These are phyloP conservation scores for Sphenodon punctatus DNA, from an alignment of 2,797 vertebrate species.

Conservation along the genomic window DNA sequence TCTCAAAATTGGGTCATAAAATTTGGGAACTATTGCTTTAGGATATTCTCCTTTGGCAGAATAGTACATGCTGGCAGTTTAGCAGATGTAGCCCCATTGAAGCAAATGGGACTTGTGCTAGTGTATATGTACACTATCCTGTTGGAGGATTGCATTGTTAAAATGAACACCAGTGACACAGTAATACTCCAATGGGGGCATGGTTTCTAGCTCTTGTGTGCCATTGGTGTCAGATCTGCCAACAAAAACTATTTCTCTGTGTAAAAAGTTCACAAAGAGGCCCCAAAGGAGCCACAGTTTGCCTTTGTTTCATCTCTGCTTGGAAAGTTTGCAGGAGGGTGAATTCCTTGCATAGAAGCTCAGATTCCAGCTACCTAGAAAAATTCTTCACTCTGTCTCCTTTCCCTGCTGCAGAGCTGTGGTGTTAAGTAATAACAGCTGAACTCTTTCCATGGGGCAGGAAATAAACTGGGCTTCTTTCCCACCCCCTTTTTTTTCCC, in stretches of 20 bases:
- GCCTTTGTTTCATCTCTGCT: conserved; percentile 47
- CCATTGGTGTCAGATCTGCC: conserved; percentile 2
- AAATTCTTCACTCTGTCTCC: conserved; percentile 39
- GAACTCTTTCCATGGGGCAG: conserved; percentile 48
- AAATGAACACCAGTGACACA: not conserved
- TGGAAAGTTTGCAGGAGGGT: conserved; percentile 39
- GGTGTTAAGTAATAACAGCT: conserved; percentile 46
- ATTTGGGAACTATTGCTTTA: too few relatives aligned
- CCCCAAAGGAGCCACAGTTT: not conserved
- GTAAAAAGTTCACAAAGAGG: not conserved
- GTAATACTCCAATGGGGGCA: not conserved
- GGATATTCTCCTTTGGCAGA: too few relatives aligned
- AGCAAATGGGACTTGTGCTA: too few relatives aligned
- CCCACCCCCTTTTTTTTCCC: not conserved
- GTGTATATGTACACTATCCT: too few relatives aligned
- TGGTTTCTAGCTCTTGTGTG: conserved; percentile 11
- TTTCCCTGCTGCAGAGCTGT: conserved; percentile 15
- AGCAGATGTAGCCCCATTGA: too few relatives aligned
- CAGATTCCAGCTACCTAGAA: conserved; percentile 40
- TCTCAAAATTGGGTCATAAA: too few relatives aligned
- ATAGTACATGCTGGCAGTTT: too few relatives aligned
- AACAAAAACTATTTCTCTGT: conserved; percentile 17
- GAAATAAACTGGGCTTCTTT: conserved; percentile 32
- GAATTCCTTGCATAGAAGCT: conserved; percentile 18
- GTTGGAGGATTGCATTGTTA: too few relatives aligned